Percentiles rank a stretch among this genome's conserved stretches.
These are phyloP conservation scores for Drosophila busckii DNA, from an alignment of 1,140 invertebrate genomes.

Conservation along the genomic window DNA sequence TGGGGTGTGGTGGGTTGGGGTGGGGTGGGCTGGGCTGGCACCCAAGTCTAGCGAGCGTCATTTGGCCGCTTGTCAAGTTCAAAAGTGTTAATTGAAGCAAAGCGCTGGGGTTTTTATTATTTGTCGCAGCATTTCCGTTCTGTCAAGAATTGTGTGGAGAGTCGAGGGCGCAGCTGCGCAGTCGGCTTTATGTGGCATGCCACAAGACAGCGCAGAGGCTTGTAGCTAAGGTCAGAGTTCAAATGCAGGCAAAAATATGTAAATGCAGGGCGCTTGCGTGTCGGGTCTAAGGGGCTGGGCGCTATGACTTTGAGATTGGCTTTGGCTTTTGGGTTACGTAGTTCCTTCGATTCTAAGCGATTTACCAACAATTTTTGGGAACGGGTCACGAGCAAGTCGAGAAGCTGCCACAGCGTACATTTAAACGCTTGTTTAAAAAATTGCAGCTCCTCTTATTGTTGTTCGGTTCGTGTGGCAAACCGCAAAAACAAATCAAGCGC, in stretches of 20 bases:
- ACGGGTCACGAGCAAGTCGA: constrained; percentile 53
- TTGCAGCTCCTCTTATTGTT: constrained; percentile 35
- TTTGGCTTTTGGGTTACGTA: no score
- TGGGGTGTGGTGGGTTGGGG: neutral
- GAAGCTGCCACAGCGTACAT: constrained; percentile 24
- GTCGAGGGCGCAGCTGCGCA: constrained; percentile 37
- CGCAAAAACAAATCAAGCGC: constrained; percentile 69
- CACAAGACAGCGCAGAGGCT: constrained; percentile 3
- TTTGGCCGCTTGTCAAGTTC: constrained; percentile 49
- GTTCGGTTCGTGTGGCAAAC: constrained; percentile 44
- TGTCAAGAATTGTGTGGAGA: neutral
- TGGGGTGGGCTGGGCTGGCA: no score
- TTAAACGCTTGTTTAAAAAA: constrained; percentile 74
- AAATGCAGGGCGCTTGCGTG: constrained; percentile 71
- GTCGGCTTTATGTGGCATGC: neutral
- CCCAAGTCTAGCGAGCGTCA: no score
- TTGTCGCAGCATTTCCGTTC: constrained; percentile 50
- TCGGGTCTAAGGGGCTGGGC: constrained; percentile 9
- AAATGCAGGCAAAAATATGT: constrained; percentile 71
- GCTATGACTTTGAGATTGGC: no score
- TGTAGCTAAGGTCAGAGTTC: constrained; percentile 45
- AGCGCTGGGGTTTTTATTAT: constrained; percentile 34
- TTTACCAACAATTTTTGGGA: constrained; percentile 34
- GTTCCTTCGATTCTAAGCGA: constrained; percentile 36
- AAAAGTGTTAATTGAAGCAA: constrained; percentile 69